Base-by-base conservation (phyloP, 2,113 vertebrate species). In the Bubalus kerabau region DNA sequence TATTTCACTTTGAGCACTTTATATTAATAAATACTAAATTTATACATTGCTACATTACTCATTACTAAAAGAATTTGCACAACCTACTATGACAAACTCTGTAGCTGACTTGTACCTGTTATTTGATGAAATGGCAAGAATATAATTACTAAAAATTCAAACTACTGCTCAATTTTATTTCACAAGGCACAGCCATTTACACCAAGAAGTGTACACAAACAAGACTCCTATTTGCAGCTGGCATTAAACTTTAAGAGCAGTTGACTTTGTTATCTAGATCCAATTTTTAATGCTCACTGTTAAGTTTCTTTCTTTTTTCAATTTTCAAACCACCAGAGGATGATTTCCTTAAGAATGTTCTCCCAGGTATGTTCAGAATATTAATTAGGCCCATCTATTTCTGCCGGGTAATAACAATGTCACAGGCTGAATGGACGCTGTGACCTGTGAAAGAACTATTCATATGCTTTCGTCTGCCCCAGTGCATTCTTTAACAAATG, bases 361-460 rank as follows among this genome's bases (percentile, higher is more conserved):
- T 98, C 98, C 98, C 99, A 99, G 99, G 99, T 99, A 99, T 99
- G 99, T 99, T 99, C 99, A 99, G 99, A 99, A 99, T 99, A 99
- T 99, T 99, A 99, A 99, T 99, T 99, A 99, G 99, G 99, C 98
- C 99, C 99, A 99, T 99, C 99, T 99, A 99, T 99, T 99, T 99
- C 99, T 99, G 98, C 99, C 84, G 98, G 98, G 99, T 99, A 99
- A 99, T 99, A 99, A 99, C 99, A 99, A 99, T 99, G 99, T 99
- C 99, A 98, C 83, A 95, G 98, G 98, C 97, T 99, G 99, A 99
- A 99, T 99, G 98, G 99, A 99, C 98, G 98, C 99, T 98, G 98
- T 99, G 99, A 99, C 99, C 99, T 99, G 99, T 99, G 99, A 99
- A 99, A 99, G 99, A 99, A 98, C 99, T 98, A 99, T 99, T 99